These are phyloP conservation scores for Drosophila kepulauana DNA, from an alignment of 1,140 invertebrate species.

Conservation along the genomic window DNA sequence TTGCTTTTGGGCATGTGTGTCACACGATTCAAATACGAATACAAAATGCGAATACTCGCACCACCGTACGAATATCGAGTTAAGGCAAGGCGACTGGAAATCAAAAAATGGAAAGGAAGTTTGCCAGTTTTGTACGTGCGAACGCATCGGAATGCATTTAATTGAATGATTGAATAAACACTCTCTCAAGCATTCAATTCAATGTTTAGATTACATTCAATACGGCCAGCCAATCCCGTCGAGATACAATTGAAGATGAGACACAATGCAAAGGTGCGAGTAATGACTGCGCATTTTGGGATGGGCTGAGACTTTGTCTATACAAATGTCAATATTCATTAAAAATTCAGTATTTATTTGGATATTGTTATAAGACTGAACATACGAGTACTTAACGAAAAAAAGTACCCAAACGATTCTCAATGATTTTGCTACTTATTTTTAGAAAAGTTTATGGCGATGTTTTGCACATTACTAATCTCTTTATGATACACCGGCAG, in stretches of 20 bases:
- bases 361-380: not conserved
- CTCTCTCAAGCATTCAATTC: slow-evolving; percentile 39
- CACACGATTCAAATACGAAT: slow-evolving; percentile 41
- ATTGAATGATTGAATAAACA: slow-evolving; percentile 65
- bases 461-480: not conserved
- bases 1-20: slow-evolving; percentile 71
- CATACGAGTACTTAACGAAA: not conserved
- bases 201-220: slow-evolving; percentile 30
- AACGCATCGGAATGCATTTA: slow-evolving; percentile 77
- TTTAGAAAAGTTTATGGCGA: not conserved
- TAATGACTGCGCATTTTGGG: not conserved
- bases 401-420: not conserved
- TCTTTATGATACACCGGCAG: not conserved
- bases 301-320: not conserved
- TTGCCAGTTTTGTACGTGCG: slow-evolving; percentile 52
- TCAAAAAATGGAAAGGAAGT: slow-evolving; percentile 62
- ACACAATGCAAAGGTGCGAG: not conserved
- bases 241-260: slow-evolving; percentile 5
- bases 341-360: not conserved
- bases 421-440: not conserved
- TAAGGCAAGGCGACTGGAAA: slow-evolving; percentile 45
- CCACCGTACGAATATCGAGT: slow-evolving; percentile 11
- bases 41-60: slow-evolving; percentile 20
- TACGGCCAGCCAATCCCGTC: slow-evolving; percentile 4
- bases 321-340: not conserved